These are phyloP conservation scores for Caenorhabditis remanei DNA, from an alignment of 1,140 invertebrate species.

Conservation along the genomic window DNA sequence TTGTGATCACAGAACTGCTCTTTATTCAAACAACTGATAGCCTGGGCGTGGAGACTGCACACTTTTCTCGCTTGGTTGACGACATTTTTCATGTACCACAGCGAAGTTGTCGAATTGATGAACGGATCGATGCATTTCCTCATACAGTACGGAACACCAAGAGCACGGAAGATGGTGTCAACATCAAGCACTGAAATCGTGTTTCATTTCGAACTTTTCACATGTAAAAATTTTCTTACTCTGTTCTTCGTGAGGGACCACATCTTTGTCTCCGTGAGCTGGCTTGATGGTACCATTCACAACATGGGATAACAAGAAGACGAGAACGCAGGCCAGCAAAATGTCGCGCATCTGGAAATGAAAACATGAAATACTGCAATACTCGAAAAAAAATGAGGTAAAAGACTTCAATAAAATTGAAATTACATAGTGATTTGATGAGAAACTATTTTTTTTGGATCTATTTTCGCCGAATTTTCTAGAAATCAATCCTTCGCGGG, in stretches of 20 bases:
- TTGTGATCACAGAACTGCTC: constrained; percentile 37
- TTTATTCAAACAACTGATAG: constrained; percentile 30
- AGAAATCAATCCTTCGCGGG: neutral
- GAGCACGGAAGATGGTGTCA: constrained; percentile 52
- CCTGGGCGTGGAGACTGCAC: constrained; percentile 8
- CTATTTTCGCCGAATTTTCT: no score
- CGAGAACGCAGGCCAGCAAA: neutral
- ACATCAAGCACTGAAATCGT: constrained; percentile 31
- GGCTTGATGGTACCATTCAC: neutral
- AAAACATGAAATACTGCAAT: neutral
- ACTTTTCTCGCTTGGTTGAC: constrained; percentile 32
- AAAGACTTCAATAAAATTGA: no score
- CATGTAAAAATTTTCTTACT: neutral
- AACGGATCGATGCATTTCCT: constrained; percentile 53
- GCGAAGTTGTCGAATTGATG: constrained; percentile 28
- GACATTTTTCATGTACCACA: constrained; percentile 50
- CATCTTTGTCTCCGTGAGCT: constrained; percentile 21
- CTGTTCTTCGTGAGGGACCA: constrained; percentile 9
- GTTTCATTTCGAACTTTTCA: neutral
- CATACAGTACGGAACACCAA: constrained; percentile 48
- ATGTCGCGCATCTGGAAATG: constrained; percentile 16
- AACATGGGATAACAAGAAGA: neutral
- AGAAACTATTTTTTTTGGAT: no score
- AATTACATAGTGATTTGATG: no score
- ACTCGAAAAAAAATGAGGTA: no score